Conservation (phyloP, 2,888 invertebrate genomes). For the Dilophus febrilis region DNA sequence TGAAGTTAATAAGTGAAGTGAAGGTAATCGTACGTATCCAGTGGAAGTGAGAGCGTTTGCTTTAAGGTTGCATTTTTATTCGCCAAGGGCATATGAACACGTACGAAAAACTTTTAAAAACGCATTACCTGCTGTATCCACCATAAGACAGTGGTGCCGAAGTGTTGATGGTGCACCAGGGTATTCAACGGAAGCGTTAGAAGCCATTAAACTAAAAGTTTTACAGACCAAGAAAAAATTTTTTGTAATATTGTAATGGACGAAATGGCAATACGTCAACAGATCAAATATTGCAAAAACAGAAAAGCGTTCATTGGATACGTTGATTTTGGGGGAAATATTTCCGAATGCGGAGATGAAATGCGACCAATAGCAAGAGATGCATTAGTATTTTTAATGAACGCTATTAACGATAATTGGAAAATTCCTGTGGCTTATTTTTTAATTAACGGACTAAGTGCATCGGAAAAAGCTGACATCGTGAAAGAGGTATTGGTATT, state of each 20-base stretch:
- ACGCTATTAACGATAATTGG: no score
- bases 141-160: slow-evolving; percentile 19
- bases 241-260: not conserved
- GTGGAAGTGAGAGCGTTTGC: no score
- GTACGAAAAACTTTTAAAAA: slow-evolving; percentile 18
- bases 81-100: slow-evolving; percentile 20
- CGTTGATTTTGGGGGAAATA: slow-evolving; percentile 1
- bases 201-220: not conserved
- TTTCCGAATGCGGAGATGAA: no score
- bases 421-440: slow-evolving; percentile 4
- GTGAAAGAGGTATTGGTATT: not conserved
- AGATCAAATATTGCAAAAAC: no score
- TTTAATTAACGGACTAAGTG: not conserved
- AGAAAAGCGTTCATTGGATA: not conserved
- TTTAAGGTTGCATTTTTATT: no score
- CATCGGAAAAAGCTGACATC: not conserved
- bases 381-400: no score
- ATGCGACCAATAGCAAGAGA: no score
- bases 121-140: slow-evolving; percentile 16
- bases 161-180: slow-evolving; percentile 18
- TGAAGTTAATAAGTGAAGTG: no score
- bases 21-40: no score
- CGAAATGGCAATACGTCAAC: slow-evolving; percentile 1
- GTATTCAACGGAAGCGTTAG: slow-evolving; percentile 11
- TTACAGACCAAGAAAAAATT: no score